phyloP scores from a whole-genome alignment of 2,113 vertebrate genomes.

The Antigone vipio region DNA sequence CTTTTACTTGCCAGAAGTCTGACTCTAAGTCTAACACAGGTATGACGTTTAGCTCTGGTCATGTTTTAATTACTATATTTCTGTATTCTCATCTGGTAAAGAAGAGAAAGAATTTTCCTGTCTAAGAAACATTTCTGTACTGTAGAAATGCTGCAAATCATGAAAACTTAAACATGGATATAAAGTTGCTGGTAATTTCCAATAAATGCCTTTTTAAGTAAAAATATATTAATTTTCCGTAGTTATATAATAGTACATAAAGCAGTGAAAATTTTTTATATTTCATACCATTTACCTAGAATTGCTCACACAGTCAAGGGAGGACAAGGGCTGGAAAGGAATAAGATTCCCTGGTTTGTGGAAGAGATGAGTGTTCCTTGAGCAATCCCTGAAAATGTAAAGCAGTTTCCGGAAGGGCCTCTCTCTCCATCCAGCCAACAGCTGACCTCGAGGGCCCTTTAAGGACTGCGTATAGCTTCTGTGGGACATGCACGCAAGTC shows the following conservation, averaged over 20 bases:
- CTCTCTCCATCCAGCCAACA: background rate
- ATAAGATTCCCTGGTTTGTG: background rate
- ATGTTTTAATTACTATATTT: background rate
- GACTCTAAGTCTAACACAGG: conserved; percentile 36
- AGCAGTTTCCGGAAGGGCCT: background rate
- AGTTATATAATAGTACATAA: background rate
- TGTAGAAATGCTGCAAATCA: background rate
- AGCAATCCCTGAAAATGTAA: background rate
- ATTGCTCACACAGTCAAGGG: background rate
- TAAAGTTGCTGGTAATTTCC: background rate
- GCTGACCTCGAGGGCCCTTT: background rate
- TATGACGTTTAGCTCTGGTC: background rate
- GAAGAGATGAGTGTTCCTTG: background rate
- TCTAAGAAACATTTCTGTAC: background rate
- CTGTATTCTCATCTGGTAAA: background rate
- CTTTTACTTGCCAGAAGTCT: conserved; percentile 67
- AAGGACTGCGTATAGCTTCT: background rate
- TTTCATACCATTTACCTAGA: background rate
- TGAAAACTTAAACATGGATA: background rate
- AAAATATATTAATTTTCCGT: background rate
- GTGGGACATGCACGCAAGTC: background rate
- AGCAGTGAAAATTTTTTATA: background rate
- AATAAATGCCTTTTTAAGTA: background rate
- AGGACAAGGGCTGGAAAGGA: background rate
- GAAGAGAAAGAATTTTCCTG: background rate